Percentiles rank a stretch among this genome's conserved stretches.
These are phyloP conservation scores for Diadophis punctatus DNA, from an alignment of 2,113 vertebrate species.

Conservation along the genomic window DNA sequence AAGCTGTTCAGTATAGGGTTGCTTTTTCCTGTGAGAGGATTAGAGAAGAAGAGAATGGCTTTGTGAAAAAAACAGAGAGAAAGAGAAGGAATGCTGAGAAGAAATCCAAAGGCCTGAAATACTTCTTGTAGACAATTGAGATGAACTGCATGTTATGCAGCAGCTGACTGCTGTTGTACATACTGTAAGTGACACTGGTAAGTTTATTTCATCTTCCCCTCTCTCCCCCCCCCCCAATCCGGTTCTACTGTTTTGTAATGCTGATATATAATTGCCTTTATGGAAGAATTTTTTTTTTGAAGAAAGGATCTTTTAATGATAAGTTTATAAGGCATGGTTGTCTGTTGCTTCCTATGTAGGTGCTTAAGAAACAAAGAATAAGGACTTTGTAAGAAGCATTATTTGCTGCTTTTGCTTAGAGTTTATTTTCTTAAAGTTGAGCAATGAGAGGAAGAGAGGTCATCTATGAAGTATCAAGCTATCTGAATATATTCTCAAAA, in stretches of 20 bases:
- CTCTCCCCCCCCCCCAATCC: background rate
- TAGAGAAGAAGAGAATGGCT: conserved; percentile 70
- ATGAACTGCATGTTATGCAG: conserved; percentile 57
- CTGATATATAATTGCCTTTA: conserved; percentile 57
- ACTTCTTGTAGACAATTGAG: conserved; percentile 63
- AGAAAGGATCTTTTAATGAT: conserved; percentile 60
- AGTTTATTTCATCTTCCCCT: conserved; percentile 48
- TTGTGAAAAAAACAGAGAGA: conserved; percentile 63
- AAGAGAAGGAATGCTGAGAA: conserved; percentile 64
- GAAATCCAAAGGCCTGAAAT: conserved; percentile 58
- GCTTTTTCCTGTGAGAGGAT: conserved; percentile 67
- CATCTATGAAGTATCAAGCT: background rate
- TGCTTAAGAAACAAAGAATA: conserved; percentile 31
- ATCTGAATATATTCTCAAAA: conserved; percentile 24
- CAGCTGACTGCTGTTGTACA: conserved; percentile 57
- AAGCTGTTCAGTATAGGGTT: conserved; percentile 63
- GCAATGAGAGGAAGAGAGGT: background rate
- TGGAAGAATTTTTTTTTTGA: conserved; percentile 24
- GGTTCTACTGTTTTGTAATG: conserved; percentile 50
- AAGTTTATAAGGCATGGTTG: conserved; percentile 61
- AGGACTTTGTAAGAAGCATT: background rate
- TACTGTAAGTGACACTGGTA: conserved; percentile 71
- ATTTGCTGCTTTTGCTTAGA: background rate
- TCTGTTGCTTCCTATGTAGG: conserved; percentile 51
- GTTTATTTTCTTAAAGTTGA: conserved; percentile 29